Evolutionary conservation across 2,113 vertebrate genomes (phyloP).

Genomic region (Trinectes maculatus): DNA sequence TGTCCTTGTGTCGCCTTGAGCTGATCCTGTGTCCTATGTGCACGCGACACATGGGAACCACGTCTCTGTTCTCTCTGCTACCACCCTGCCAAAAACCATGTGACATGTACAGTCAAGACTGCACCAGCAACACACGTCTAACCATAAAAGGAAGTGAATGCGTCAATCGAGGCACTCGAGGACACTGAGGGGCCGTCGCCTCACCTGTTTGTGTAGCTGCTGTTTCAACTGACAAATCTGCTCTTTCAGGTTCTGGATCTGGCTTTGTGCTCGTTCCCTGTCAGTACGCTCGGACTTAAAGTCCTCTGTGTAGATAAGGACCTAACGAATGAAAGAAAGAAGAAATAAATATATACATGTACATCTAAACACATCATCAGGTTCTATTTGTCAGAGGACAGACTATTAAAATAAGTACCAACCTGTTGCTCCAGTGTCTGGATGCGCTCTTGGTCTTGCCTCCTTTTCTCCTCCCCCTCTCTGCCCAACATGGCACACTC

Average conservation of each 20-base stretch:
- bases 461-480: conserved; percentile 76
- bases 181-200: background rate
- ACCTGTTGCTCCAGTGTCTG: conserved; percentile 97
- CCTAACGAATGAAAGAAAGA: conserved; percentile 70
- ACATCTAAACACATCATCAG: background rate
- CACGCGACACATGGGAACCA: conserved; percentile 68
- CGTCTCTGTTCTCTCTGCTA: conserved; percentile 59
- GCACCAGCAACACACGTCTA: background rate
- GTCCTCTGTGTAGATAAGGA: conserved; percentile 90
- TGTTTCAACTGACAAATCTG: conserved; percentile 81
- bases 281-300: conserved; percentile 91
- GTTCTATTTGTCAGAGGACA: too few species aligned
- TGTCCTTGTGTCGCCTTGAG: conserved; percentile 48
- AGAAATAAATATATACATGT: background rate
- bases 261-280: conserved; percentile 89
- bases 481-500: conserved; percentile 72
- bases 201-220: conserved; percentile 85
- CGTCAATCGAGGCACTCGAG: background rate
- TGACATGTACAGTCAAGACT: conserved; percentile 6
- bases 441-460: conserved; percentile 78
- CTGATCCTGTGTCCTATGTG: conserved; percentile 75
- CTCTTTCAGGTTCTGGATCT: conserved; percentile 88
- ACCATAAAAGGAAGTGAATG: background rate
- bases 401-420: background rate
- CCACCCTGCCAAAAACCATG: conserved; percentile 73